Base-by-base conservation (phyloP, 2,888 invertebrate species). In the Hipparchia semele region DNA sequence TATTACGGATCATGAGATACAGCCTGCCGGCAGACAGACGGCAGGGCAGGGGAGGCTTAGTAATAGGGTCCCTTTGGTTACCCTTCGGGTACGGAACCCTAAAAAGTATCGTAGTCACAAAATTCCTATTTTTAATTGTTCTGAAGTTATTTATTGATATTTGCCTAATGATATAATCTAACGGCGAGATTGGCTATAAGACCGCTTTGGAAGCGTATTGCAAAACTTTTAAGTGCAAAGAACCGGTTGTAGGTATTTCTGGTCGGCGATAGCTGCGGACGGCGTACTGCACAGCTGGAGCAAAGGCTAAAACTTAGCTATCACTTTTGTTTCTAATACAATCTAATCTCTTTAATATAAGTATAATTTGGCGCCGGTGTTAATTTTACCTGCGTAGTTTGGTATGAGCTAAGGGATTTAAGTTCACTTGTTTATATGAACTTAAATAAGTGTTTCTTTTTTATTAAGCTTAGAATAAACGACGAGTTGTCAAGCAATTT, bases 151-250 rank as follows among this genome's bases (percentile, higher is more conserved):
- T 70, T n/a, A 13, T 46, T 70, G 53, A 46, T 62, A 33, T 51
- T 51, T 68, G 56, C n/a, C 46, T 49, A 49, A 46, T 13, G n/a
- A 68, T 13, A 33, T 53, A 65, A 51, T 45, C 33, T 70, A 59
- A 56, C 61, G 58, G 66, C 56, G 13, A 67, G 54, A 75, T 68
- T 72, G 72, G 80, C 78, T 81, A 71, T 76, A 76, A 76, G 74
- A 75, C 65, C 61, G 73, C 67, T 76, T 77, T 78, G 75, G 80
- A 78, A 76, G 78, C 72, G 72, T 79, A 83, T 92, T 91, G 90
- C 91, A 89, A 91, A 89, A 90, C 87, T 80, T 23, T 85, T 82
- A 84, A 88, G 84, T 84, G 82, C 82, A 82, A 80, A 83, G 79
- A 90, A 90, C 91, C 89, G 91, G 90, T 90, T 87, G 59, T 56